Conservation (phyloP, 2,797 vertebrate species). For the Selene dorsalis region DNA sequence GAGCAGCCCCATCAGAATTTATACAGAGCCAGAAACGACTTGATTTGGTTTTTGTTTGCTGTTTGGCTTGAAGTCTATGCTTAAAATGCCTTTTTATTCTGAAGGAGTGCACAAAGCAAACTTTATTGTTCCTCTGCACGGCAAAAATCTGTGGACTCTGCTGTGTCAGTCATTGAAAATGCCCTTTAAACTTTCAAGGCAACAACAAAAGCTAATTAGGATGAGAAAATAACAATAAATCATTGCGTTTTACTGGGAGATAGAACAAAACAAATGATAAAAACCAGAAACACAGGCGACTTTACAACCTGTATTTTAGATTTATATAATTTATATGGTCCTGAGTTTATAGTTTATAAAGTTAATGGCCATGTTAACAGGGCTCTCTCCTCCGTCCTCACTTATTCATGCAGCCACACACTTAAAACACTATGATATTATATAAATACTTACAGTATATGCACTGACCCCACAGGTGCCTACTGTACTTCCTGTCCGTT, state of each 20-base stretch:
- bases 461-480: constrained; percentile 14
- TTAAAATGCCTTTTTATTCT: constrained; percentile 46
- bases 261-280: constrained; percentile 24
- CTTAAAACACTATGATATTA: constrained; percentile 12
- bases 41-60: constrained; percentile 61
- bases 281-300: constrained; percentile 10
- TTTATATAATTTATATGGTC: constrained; percentile 19
- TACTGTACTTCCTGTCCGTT: constrained; percentile 27
- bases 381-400: not conserved
- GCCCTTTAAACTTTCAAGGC: constrained; percentile 31
- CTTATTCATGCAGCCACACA: constrained; percentile 3
- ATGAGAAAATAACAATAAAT: constrained; percentile 13
- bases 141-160: constrained; percentile 15
- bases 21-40: constrained; percentile 33
- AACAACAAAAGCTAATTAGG: constrained; percentile 4
- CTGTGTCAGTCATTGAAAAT: constrained; percentile 31
- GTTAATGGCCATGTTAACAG: constrained; percentile 28
- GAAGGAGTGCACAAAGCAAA: constrained; percentile 42
- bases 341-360: constrained; percentile 34
- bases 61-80: constrained; percentile 55
- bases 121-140: constrained; percentile 32
- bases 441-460: constrained; percentile 12
- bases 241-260: constrained; percentile 15
- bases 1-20: constrained; percentile 44
- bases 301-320: constrained; percentile 7